These are phyloP conservation scores for Vicugna pacos DNA, from an alignment of 2,113 vertebrate species.

Conservation along the genomic window DNA sequence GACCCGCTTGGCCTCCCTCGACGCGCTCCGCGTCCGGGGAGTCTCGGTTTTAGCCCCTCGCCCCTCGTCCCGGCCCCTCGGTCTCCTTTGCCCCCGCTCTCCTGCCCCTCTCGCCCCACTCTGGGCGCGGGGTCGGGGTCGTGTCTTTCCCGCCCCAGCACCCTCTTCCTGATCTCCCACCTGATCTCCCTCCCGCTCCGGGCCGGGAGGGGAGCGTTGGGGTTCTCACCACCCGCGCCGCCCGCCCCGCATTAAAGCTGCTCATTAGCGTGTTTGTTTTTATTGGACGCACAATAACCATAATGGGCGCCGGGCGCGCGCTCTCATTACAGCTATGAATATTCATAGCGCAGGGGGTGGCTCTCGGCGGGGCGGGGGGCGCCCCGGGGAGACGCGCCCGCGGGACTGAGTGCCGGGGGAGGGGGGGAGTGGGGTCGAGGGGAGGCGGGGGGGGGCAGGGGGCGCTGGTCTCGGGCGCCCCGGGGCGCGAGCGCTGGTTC, in stretches of 20 bases:
- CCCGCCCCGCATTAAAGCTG: conserved; percentile 51
- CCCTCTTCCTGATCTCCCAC: not conserved
- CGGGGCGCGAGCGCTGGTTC: not conserved
- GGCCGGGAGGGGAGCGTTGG: not conserved
- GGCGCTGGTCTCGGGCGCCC: too few species aligned
- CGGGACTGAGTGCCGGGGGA: not conserved
- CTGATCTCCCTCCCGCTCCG: too few species aligned
- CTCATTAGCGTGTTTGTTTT: conserved; percentile 84
- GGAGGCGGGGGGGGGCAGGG: too few species aligned
- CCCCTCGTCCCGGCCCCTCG: too few species aligned
- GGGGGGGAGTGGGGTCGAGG: too few species aligned
- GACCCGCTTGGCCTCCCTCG: not conserved
- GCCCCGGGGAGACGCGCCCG: not conserved
- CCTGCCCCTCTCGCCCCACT: not conserved
- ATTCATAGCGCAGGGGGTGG: conserved; percentile 74
- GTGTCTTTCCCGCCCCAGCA: not conserved
- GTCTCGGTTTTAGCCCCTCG: not conserved
- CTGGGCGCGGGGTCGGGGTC: not conserved
- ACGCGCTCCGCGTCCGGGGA: rapidly evolving
- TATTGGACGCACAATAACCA: conserved; percentile 79
- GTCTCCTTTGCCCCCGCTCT: not conserved
- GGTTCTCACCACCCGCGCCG: too few species aligned
- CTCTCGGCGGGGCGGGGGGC: not conserved
- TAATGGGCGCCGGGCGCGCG: conserved; percentile 65
- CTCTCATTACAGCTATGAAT: conserved; percentile 84